Evolutionary conservation across 2,113 vertebrate genomes (phyloP), one percentile per base, ranked within the genome.

Genomic region (Capreolus pygargus): DNA sequence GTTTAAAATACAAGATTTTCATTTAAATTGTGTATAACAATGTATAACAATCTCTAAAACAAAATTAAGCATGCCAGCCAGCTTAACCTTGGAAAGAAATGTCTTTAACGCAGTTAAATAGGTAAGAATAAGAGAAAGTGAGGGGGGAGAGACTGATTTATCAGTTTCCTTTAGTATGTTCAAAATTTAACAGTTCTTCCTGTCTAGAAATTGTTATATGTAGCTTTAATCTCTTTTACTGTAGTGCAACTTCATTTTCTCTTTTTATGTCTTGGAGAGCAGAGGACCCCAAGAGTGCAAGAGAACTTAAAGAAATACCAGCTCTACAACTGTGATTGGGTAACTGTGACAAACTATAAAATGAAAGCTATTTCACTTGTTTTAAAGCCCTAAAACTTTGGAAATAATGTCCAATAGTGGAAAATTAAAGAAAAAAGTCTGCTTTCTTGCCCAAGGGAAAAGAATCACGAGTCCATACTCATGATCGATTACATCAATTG

Each of bases 151-250:
- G 16, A 81, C 5, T 74, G 74, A 93, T 60, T 81, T 76, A 84
- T 64, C 61, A 60, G 19, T 60, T 89, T 84, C 13, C 14, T 39
- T 85, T 57, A 27, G 17, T n/a, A 54, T 39, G 89, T 67, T 94
- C 76, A 87, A 97, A 92, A 78, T 95, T 86, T 95, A 93, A 94
- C 85, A 90, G 39, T 86, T 52, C 36, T 89, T 95, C 36, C 81
- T 92, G 50, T 92, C 85, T 91, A 86, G 55, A 96, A 94, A 91
- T 85, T 86, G 76, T 95, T 97, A 88, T 61, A 86, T 96, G 92
- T 89, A 97, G 94, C 93, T 96, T 97, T 91, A 97, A 93, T 96
- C 76, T 98, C 64, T 96, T 88, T 52, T 57, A 55, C 74, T n/a
- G 70, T 83, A 78, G 93, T 84, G 58, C 23, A 67, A 60, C 84